Evolutionary conservation across 2,797 vertebrate species (phyloP).

Genomic region (Propithecus perrieri): DNA sequence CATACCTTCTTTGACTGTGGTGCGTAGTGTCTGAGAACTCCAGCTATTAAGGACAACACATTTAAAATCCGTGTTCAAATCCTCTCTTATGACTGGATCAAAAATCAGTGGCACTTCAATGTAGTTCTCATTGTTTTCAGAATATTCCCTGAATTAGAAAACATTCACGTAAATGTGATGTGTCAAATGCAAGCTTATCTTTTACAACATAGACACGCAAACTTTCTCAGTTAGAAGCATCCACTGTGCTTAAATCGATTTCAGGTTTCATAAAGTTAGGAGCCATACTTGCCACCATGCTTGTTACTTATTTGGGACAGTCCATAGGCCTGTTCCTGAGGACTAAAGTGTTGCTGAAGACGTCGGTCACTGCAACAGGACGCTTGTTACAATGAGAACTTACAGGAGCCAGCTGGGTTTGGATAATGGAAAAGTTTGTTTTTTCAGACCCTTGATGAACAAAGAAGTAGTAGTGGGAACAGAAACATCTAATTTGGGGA

Average conservation of each 20-base stretch:
- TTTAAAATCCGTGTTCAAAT: conserved; percentile 87
- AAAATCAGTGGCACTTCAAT: conserved; percentile 89
- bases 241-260: background rate
- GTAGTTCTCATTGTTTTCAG: conserved; percentile 86
- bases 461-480: background rate
- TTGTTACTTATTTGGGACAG: background rate
- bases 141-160: conserved; percentile 86
- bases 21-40: conserved; percentile 82
- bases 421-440: background rate
- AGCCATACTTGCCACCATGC: background rate
- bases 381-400: background rate
- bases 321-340: background rate
- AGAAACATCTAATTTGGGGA: conserved; percentile 31
- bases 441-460: background rate
- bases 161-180: background rate
- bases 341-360: background rate
- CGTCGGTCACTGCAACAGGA: background rate
- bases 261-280: background rate
- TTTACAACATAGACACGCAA: background rate
- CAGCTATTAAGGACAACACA: conserved; percentile 87
- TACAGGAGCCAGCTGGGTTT: background rate
- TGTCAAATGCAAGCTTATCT: background rate
- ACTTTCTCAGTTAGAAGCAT: background rate
- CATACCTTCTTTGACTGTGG: conserved; percentile 90
- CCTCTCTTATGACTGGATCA: conserved; percentile 85